Conservation (phyloP, 2,113 vertebrate genomes). For the Bubo bubo region DNA sequence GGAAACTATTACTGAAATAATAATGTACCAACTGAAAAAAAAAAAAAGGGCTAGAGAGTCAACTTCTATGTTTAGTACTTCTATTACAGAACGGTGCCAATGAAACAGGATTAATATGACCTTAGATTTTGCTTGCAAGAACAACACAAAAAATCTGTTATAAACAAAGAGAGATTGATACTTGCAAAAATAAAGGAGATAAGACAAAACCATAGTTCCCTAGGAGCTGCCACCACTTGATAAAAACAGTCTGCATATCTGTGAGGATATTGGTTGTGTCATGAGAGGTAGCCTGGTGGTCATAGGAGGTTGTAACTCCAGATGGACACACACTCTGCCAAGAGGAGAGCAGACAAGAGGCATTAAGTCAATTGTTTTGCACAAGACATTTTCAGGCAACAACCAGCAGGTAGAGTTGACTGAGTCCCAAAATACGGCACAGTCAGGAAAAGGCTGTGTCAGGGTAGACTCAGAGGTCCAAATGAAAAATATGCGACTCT, state of each 20-base stretch:
- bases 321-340: conserved; percentile 60
- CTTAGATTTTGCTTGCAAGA: neutral
- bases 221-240: neutral
- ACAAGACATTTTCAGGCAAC: conserved; percentile 47
- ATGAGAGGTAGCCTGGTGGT: conserved; percentile 27
- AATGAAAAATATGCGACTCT: neutral
- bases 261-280: neutral
- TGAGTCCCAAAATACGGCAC: neutral
- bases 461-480: neutral
- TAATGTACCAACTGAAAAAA: neutral
- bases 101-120: neutral
- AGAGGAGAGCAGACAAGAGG: conserved; percentile 55
- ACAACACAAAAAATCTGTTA: neutral
- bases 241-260: neutral
- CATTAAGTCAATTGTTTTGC: conserved; percentile 65
- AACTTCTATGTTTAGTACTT: neutral
- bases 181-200: neutral
- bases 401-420: conserved; percentile 50
- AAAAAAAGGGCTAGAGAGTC: neutral
- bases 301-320: conserved; percentile 52
- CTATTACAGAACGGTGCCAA: neutral
- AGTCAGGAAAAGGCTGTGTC: neutral
- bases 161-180: neutral
- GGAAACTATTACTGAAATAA: neutral
- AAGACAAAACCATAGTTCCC: neutral